Percentiles rank a stretch among this genome's conserved stretches.
Evolutionary conservation across 2,113 vertebrate genomes (phyloP).

Genomic region (Phalacrocorax aristotelis): DNA sequence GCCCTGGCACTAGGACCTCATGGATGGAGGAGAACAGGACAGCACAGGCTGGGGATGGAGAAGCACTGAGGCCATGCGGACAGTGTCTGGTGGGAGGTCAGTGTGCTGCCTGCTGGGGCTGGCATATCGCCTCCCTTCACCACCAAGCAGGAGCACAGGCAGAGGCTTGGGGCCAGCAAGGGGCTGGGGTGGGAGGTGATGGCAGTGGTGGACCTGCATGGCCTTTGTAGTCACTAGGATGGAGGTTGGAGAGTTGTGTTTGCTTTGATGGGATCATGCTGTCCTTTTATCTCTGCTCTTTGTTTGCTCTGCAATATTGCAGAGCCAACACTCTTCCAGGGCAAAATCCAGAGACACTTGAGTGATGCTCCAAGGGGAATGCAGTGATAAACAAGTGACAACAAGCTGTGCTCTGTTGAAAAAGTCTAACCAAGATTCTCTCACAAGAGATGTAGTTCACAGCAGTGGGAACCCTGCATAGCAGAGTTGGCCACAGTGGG

Average conservation of each 20-base stretch:
- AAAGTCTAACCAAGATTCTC: background rate
- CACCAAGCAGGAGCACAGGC: background rate
- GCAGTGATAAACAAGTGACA: background rate
- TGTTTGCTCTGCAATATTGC: background rate
- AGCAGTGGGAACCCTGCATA: background rate
- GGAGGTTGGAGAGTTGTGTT: background rate
- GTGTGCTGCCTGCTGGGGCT: background rate
- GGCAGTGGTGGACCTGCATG: background rate
- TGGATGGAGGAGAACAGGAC: background rate
- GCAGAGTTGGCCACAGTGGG: background rate
- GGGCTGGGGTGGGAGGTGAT: background rate
- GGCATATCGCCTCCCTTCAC: background rate
- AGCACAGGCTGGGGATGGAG: background rate
- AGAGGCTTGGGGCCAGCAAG: background rate
- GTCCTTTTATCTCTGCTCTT: background rate
- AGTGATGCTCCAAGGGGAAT: background rate
- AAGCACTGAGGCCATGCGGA: rapidly evolving
- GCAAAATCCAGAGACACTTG: background rate
- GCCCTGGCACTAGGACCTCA: background rate
- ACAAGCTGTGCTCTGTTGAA: background rate
- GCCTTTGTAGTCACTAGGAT: background rate
- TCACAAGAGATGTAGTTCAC: background rate
- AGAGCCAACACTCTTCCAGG: background rate
- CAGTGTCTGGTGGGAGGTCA: background rate
- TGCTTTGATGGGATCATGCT: background rate